Conservation (phyloP, 2,797 vertebrate species). For the Aratinga solstitialis region DNA sequence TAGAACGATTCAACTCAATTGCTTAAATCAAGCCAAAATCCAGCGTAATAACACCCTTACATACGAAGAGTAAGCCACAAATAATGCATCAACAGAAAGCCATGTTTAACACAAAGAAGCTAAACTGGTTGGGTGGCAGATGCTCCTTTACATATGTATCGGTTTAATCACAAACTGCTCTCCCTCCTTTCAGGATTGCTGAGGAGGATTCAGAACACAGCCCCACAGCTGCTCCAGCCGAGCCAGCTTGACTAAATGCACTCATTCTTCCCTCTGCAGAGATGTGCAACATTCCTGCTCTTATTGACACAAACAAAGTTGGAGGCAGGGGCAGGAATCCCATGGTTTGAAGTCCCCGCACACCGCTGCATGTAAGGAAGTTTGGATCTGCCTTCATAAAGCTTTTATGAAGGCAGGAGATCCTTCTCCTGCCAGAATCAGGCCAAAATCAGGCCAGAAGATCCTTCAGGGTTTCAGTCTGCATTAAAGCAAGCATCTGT, state of each 20-base stretch:
- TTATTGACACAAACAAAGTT: not conserved
- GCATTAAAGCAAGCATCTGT: not conserved
- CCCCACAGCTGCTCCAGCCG: not conserved
- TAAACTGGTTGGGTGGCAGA: constrained; percentile 1
- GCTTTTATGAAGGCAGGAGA: not conserved
- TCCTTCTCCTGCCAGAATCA: not conserved
- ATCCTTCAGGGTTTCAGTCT: not conserved
- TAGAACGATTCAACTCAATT: not conserved
- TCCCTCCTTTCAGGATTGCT: not conserved
- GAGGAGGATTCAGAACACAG: not conserved
- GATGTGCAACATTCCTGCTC: not conserved
- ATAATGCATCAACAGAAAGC: not conserved
- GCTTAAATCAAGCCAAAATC: constrained; percentile 14
- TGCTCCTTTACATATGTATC: constrained; percentile 26
- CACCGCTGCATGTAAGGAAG: accelerated
- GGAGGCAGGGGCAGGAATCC: not conserved
- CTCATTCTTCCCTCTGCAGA: not conserved
- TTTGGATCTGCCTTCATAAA: no score
- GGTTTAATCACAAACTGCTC: constrained; percentile 41
- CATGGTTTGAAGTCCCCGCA: not conserved
- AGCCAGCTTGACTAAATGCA: not conserved
- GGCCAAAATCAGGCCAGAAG: not conserved
- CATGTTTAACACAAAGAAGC: not conserved
- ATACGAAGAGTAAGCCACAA: not conserved
- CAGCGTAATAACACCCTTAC: not conserved